Evolutionary conservation across 2,888 invertebrate genomes (phyloP).

Genomic region (Acanthosepion lycidas): DNA sequence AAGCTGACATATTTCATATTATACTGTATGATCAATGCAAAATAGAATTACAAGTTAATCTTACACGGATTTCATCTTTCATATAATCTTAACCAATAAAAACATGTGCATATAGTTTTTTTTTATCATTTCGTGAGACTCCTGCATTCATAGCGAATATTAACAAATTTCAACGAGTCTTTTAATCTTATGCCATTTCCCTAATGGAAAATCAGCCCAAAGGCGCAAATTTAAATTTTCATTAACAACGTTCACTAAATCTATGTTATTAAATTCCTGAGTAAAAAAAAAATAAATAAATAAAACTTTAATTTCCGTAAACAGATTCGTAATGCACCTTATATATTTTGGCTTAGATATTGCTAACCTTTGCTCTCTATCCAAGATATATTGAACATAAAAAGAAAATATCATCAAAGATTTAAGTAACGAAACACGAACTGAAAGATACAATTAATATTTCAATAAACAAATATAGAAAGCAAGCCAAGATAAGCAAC

Average conservation of each 20-base stretch:
- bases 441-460: too few species aligned
- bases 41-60: too few species aligned
- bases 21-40: too few species aligned
- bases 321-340: background rate
- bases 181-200: background rate
- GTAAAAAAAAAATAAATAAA: background rate
- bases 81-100: too few species aligned
- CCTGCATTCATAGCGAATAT: background rate
- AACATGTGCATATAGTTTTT: too few species aligned
- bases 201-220: background rate
- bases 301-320: background rate
- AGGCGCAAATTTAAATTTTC: background rate
- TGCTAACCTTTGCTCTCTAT: background rate
- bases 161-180: background rate
- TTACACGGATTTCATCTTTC: too few species aligned
- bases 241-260: background rate
- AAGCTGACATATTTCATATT: too few species aligned
- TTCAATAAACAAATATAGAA: too few species aligned
- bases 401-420: too few species aligned
- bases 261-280: background rate
- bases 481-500: too few species aligned
- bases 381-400: background rate
- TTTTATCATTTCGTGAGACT: too few species aligned
- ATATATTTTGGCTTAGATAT: background rate
- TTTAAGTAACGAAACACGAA: too few species aligned